These are phyloP conservation scores for Arion vulgaris DNA, from an alignment of 1,140 invertebrate species.

Conservation along the genomic window DNA sequence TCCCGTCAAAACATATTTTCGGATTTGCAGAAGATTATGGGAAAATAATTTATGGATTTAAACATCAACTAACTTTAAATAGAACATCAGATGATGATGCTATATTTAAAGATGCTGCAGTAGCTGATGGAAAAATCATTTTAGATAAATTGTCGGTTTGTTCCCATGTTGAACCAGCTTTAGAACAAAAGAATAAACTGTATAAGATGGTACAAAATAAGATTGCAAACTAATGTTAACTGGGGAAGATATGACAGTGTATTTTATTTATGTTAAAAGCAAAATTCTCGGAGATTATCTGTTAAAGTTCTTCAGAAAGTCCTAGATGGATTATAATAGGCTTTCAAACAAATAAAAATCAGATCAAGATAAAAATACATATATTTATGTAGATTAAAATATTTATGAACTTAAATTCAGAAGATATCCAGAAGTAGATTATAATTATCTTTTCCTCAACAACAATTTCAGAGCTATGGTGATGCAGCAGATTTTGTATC, in stretches of 20 bases:
- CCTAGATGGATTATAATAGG: too few relatives aligned
- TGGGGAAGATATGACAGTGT: background rate
- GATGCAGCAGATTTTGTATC: background rate
- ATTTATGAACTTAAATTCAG: background rate
- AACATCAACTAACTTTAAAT: constrained; percentile 8
- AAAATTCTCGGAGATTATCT: constrained; percentile 11
- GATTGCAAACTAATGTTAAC: background rate
- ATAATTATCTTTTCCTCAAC: constrained; percentile 10
- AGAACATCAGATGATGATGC: constrained; percentile 1
- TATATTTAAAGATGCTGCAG: background rate
- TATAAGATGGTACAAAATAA: background rate
- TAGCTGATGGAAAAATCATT: constrained; percentile 1
- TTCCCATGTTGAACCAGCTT: constrained; percentile 6
- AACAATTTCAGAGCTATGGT: background rate
- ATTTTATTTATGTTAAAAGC: background rate
- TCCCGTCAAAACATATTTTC: background rate
- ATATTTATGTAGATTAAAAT: constrained; percentile 1
- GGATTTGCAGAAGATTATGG: background rate
- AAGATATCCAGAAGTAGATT: too few relatives aligned
- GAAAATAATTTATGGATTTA: constrained; percentile 8
- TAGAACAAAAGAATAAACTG: constrained; percentile 1
- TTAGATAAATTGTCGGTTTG: background rate
- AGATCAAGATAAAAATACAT: constrained; percentile 5
- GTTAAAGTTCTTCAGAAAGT: constrained; percentile 1
- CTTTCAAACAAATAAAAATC: constrained; percentile 10